Percentiles rank a stretch among this genome's conserved stretches.
Evolutionary conservation across 2,113 vertebrate genomes (phyloP).

Genomic region (Phoenicopterus ruber): DNA sequence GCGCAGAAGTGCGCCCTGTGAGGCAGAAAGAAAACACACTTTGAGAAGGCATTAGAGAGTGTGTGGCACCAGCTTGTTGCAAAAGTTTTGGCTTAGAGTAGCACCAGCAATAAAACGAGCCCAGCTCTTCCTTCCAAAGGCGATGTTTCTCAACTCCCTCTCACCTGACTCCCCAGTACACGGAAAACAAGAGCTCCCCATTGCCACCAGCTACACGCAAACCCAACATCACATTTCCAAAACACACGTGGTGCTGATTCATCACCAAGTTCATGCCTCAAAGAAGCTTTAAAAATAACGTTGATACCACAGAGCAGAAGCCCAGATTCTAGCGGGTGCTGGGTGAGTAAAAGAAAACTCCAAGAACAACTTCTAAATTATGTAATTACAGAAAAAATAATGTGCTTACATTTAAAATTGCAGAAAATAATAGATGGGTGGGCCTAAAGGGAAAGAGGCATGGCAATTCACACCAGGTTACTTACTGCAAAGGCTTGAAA

Average conservation of each 20-base stretch:
- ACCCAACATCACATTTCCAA: neutral
- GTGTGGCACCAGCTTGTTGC: neutral
- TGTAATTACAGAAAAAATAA: neutral
- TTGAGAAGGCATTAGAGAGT: neutral
- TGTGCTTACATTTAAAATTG: neutral
- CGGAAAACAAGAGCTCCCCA: neutral
- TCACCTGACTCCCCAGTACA: neutral
- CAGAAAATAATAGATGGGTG: fast-evolving
- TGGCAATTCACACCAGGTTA: fast-evolving
- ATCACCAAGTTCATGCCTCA: neutral
- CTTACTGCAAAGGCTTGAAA: neutral
- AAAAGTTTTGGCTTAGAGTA: neutral
- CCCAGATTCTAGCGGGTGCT: neutral
- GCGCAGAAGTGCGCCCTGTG: neutral
- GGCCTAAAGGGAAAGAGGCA: neutral
- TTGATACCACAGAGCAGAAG: neutral
- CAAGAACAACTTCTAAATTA: neutral
- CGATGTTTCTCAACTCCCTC: neutral
- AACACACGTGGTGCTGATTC: neutral
- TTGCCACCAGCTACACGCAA: neutral
- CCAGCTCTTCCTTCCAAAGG: neutral
- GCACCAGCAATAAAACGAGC: neutral
- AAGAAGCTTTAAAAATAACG: neutral
- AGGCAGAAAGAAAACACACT: neutral
- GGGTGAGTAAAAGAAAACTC: neutral